Base-by-base conservation (phyloP, 2,797 vertebrate genomes). In the Premnoplex brunnescens region DNA sequence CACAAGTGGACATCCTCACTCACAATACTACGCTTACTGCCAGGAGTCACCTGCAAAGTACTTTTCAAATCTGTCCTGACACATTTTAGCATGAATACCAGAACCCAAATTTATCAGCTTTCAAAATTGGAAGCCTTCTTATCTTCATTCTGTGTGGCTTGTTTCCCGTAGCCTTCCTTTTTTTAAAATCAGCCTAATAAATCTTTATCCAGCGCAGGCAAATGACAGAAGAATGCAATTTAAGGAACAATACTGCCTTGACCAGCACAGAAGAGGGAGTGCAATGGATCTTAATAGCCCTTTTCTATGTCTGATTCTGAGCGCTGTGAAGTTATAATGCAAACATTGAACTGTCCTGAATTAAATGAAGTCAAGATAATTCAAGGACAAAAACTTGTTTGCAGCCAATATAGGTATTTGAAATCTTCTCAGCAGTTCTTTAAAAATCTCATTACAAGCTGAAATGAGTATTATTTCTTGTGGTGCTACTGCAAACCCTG, bases 381-480 rank as follows among this genome's bases (percentile, higher is more conserved):
- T 94, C 79, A 96, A 94, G 87, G 92, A 89, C 69, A 86, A 93
- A 93, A 89, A n/a, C 16, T 83, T 89, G 43, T 78, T 94, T 92
- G 82, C 52, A 85, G 73, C 36, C 55, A 59, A 55, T 81, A 78
- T 4, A 89, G 48, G 67, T 73, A 88, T 73, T 69, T 88, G 72
- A 69, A 93, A 59, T 66, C 30, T 91, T 89, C 67, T 73, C 75
- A 72, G 59, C 24, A 92, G 51, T 75, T 74, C 82, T 88, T 94
- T 69, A 81, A 91, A 93, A 94, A 89, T 85, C 66, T 89, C 79
- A 88, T 96, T 89, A 89, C 2, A 5, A 83, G 37, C 32, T 52
- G 66, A 83, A 87, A 62, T 37, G 28, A 52, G 13, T 66, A 78
- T 86, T 68, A 67, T 88, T 95, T 91, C 85, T 91, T 66, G 24